A percentile compares a stretch with the other conserved stretches of the same genome.
These are phyloP conservation scores for Sebastes baramenuke DNA, from an alignment of 2,797 vertebrate species.

Conservation along the genomic window DNA sequence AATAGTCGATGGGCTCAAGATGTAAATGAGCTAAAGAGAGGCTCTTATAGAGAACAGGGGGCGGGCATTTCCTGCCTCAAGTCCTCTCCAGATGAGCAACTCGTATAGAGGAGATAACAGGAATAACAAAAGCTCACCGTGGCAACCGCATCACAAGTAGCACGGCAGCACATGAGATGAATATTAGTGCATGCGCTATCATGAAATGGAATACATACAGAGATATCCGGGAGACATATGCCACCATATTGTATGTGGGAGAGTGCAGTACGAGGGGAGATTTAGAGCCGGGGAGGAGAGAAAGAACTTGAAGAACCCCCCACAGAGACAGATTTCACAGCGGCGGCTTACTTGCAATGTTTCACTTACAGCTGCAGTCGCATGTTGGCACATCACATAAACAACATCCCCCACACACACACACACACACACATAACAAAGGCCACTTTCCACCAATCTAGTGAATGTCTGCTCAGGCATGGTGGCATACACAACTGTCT, in stretches of 20 bases:
- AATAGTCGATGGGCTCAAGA: not conserved
- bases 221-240: not conserved
- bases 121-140: slow-evolving; percentile 26
- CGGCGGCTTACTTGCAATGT: slow-evolving; percentile 14
- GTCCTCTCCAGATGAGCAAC: slow-evolving; percentile 27
- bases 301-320: slow-evolving; percentile 1
- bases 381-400: slow-evolving; percentile 8
- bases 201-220: slow-evolving; percentile 1
- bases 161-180: not conserved
- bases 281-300: not conserved
- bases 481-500: slow-evolving; percentile 1
- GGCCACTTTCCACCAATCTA: not conserved
- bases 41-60: slow-evolving; percentile 6
- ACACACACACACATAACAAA: not conserved
- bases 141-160: slow-evolving; percentile 21
- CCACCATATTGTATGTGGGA: not conserved
- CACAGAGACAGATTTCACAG: slow-evolving; percentile 23
- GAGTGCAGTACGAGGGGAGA: not conserved
- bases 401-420: slow-evolving; percentile 1
- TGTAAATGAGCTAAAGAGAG: slow-evolving; percentile 10
- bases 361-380: slow-evolving; percentile 22
- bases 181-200: not conserved
- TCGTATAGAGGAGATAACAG: slow-evolving; percentile 13
- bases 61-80: slow-evolving; percentile 21
- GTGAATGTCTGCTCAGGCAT: not conserved